Conservation (phyloP, 2,888 invertebrate species). For the Petrolisthes manimaculis region DNA sequence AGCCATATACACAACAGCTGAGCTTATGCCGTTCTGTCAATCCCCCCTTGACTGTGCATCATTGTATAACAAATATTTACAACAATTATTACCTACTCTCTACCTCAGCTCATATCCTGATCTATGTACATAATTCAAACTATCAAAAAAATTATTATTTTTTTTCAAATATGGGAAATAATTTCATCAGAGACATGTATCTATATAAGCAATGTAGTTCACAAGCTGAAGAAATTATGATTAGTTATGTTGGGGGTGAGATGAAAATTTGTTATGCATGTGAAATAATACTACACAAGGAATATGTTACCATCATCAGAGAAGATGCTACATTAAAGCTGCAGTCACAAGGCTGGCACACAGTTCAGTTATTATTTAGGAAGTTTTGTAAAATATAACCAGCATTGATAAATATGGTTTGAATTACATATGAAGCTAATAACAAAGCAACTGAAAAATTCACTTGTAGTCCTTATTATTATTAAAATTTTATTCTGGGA, state of each 20-base stretch:
- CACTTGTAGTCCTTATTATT: too few relatives aligned
- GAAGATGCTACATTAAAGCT: conserved; percentile 1
- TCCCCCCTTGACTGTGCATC: conserved; percentile 48
- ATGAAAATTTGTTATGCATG: neutral
- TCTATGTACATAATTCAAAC: conserved; percentile 48
- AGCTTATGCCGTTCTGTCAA: conserved; percentile 32
- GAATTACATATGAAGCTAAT: too few relatives aligned
- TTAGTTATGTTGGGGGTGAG: neutral
- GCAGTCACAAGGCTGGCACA: conserved; percentile 26
- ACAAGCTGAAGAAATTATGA: conserved; percentile 18
- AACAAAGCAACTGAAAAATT: too few relatives aligned
- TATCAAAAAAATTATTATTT: conserved; percentile 8
- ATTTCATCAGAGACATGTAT: conserved; percentile 21
- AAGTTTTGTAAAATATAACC: conserved; percentile 20
- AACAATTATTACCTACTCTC: conserved; percentile 52
- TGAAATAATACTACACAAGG: neutral
- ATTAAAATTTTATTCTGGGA: too few relatives aligned
- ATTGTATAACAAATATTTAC: conserved; percentile 56
- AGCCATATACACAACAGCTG: conserved; percentile 33
- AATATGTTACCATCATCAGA: neutral
- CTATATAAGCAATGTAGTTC: neutral
- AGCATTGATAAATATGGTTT: conserved; percentile 13
- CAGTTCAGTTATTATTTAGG: neutral
- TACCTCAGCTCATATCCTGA: conserved; percentile 39
- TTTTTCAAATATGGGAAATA: conserved; percentile 33